Conservation (phyloP, 2,113 vertebrate species). For the Otis tarda region DNA sequence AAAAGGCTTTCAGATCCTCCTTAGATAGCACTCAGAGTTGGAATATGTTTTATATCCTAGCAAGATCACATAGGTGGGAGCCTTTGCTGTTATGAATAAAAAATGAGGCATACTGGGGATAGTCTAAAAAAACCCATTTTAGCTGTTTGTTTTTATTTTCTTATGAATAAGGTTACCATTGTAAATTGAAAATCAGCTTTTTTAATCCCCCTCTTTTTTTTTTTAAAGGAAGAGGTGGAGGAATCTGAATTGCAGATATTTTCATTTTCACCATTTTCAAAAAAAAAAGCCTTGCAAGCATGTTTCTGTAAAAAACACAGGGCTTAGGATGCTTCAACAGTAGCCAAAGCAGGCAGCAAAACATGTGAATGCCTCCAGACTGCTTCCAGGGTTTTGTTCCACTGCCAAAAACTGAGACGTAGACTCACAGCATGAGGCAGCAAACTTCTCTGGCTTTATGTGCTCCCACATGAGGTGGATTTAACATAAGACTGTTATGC, state of each 20-base stretch:
- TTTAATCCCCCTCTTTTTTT: background rate
- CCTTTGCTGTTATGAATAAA: background rate
- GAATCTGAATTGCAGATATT: background rate
- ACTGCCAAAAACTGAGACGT: slow-evolving; percentile 22
- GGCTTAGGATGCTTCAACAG: background rate
- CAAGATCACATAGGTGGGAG: background rate
- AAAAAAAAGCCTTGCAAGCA: background rate
- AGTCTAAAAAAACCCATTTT: background rate
- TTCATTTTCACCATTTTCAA: background rate
- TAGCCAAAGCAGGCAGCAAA: slow-evolving; percentile 63
- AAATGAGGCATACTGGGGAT: background rate
- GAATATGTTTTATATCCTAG: background rate
- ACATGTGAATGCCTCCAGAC: slow-evolving; percentile 16
- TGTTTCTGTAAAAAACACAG: background rate
- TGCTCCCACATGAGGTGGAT: background rate
- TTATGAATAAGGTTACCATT: background rate
- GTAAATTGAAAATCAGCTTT: background rate
- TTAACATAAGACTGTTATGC: background rate
- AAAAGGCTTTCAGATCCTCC: background rate
- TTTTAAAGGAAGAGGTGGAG: background rate
- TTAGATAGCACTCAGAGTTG: background rate
- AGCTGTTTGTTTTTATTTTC: background rate
- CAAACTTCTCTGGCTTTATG: slow-evolving; percentile 29
- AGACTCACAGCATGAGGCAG: slow-evolving; percentile 58
- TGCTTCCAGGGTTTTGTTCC: slow-evolving; percentile 58